Base-by-base conservation (phyloP, 2,797 vertebrate genomes). In the Crypturellus tataupa region DNA sequence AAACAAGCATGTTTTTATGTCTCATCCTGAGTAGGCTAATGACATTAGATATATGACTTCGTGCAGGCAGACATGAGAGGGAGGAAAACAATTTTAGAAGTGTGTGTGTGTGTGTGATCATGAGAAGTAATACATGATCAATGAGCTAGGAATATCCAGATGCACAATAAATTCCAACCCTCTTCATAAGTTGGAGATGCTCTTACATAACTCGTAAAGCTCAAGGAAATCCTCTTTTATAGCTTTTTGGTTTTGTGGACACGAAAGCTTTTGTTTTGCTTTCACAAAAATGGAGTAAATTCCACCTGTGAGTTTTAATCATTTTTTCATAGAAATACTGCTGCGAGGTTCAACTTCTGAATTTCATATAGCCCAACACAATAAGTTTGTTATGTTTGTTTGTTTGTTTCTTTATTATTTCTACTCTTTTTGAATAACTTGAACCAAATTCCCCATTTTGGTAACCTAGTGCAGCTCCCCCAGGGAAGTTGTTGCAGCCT, bases 361-460 rank as follows among this genome's bases (percentile, higher is more conserved):
- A 69, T 90, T 85, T 72, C 21, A 17, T 73, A 17, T 6, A 67
- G 29, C 24, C 29, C 80, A 87, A 47, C 37, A 39, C 55, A 82
- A 10, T 39, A 8, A 71, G 68, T 85, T 78, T 81, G 40, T 69
- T 92, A 6, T 47, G 13, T 42, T 24, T 49, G 21, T 49, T 47
- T 47, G 20, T 47, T 49, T 49, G 10, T 49, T 49, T 49, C 47
- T 90, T 87, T 5, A 1, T 87, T 95, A 53, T 42, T 77, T 80
- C 29, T 87, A 24, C 25, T 25, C 12, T 85, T 93, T 96, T 90
- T 85, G 79, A 95, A 72, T 90, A 78, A 47, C 69, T 82, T 87
- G 2, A 4, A 68, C 82, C 37, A 80, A 90, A 83, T 91, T 49
- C 58, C 42, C 27, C 78, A 5, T 46, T 89, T 72, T 40, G 85